Conservation (phyloP, 1,140 invertebrate species). For the Arctopsyche grandis region DNA sequence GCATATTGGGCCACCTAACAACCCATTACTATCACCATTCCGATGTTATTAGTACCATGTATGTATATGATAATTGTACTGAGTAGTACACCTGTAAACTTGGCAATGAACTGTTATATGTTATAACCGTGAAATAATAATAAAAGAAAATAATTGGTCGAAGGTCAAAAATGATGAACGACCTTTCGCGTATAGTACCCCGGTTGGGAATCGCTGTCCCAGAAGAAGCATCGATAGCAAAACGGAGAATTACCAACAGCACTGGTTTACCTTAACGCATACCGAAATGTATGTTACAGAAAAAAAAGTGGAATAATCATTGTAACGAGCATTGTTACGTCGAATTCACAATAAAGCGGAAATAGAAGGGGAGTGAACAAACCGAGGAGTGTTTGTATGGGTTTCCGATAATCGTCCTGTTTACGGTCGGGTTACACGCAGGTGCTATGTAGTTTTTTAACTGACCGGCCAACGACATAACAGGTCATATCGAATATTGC, state of each 20-base stretch:
- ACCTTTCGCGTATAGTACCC: no score
- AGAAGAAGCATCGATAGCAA: constrained; percentile 40
- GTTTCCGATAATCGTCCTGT: constrained; percentile 33
- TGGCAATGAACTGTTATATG: no score
- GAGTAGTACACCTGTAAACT: no score
- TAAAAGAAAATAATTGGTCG: no score
- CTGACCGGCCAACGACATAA: background rate
- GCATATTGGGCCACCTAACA: no score
- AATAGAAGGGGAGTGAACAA: constrained; percentile 29
- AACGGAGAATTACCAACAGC: constrained; percentile 16
- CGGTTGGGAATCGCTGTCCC: no score
- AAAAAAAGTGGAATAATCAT: constrained; percentile 47
- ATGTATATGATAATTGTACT: no score
- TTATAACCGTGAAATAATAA: no score
- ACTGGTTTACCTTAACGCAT: constrained; percentile 51
- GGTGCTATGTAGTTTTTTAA: background rate
- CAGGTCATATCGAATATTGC: background rate
- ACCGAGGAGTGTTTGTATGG: constrained; percentile 10
- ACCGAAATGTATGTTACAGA: background rate
- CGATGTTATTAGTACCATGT: no score
- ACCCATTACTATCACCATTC: no score
- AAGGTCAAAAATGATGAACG: no score
- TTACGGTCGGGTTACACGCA: constrained; percentile 8
- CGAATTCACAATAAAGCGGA: constrained; percentile 49
- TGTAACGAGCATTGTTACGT: constrained; percentile 47